Evolutionary conservation across 2,888 invertebrate genomes (phyloP), one percentile per base, ranked within the genome.

Genomic region (Allolobophora icterica): DNA sequence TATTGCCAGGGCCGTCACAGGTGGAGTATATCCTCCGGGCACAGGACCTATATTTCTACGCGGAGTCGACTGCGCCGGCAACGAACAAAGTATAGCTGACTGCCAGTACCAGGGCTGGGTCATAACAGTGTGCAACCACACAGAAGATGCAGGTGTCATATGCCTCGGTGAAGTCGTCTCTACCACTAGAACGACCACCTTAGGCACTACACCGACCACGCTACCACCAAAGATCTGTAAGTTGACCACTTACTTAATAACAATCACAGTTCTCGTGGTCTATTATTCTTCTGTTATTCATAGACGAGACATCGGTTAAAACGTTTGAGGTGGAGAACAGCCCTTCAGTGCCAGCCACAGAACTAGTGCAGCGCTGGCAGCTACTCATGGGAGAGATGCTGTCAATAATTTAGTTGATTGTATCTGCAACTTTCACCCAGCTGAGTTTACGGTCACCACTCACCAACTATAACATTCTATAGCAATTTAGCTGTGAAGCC

Each of bases 111-210:
- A 90, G 95, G 96, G 96, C 19, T 97, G 97, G 97, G 97, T 97
- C 3, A 96, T 96, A 92, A 96, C 96, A 94, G 97, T 97, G 94
- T 97, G 97, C 94, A 96, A 96, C 91, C 92, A 92, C 94, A 95
- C 96, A 19, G 97, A 97, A 95, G 97, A 97, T 94, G 97, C 97
- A 0, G 96, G 96, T 4, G 96, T 97, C n/a, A 92, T 92, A 8
- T 95, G 95, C 91, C 92, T 92, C 38, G 91, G 93, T 15, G 92
- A 92, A 1, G 71, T 92, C 17, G 89, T 92, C 30, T 71, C 92
- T 0, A 40, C 92, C 15, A 87, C 92, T 35, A 91, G 90, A 19
- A 90, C 93, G 30, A 83, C 91, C 84, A 91, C 92, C 13, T 58
- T 91, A 6, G 35, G 42, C n/a, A 87, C 92, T 13, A 92, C 90